Conservation (phyloP, 2,888 invertebrate genomes). For the Drosophila gaucha region DNA sequence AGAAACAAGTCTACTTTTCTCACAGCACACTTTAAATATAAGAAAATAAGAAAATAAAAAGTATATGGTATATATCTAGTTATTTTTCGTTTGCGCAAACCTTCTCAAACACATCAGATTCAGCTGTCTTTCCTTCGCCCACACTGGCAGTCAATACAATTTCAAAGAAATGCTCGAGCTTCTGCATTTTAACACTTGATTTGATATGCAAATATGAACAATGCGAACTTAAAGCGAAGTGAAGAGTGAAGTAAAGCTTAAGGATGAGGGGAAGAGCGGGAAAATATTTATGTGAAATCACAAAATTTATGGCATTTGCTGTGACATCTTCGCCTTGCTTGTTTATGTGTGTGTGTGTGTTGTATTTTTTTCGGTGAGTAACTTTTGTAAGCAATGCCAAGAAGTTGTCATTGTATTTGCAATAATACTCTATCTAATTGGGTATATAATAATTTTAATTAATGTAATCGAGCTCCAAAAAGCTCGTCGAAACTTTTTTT, state of each 20-base stretch:
- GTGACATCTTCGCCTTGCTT: conserved; percentile 31
- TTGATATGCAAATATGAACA: conserved; percentile 75
- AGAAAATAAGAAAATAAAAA: not conserved
- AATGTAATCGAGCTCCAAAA: too few relatives aligned
- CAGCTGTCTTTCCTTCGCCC: not conserved
- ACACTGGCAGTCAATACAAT: conserved; percentile 9
- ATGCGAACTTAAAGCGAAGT: conserved; percentile 25
- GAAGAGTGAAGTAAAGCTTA: not conserved
- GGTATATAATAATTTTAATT: not conserved
- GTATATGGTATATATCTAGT: not conserved
- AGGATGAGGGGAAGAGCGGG: not conserved
- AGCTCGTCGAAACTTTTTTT: too few relatives aligned
- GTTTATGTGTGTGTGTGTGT: not conserved
- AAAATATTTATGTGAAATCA: conserved; percentile 66
- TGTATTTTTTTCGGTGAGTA: conserved; percentile 17
- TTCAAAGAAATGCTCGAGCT: conserved; percentile 45
- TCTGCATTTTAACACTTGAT: conserved; percentile 75
- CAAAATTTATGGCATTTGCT: conserved; percentile 68
- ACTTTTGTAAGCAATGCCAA: conserved; percentile 41
- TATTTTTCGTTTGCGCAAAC: not conserved
- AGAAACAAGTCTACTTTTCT: too few relatives aligned
- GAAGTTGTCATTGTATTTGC: conserved; percentile 28
- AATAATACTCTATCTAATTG: conserved; percentile 29
- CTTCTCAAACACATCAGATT: not conserved
- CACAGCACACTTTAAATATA: not conserved